Percentiles rank a stretch among this genome's conserved stretches.
These are phyloP conservation scores for Sebastes nivosus DNA, from an alignment of 2,797 vertebrate genomes.

Conservation along the genomic window DNA sequence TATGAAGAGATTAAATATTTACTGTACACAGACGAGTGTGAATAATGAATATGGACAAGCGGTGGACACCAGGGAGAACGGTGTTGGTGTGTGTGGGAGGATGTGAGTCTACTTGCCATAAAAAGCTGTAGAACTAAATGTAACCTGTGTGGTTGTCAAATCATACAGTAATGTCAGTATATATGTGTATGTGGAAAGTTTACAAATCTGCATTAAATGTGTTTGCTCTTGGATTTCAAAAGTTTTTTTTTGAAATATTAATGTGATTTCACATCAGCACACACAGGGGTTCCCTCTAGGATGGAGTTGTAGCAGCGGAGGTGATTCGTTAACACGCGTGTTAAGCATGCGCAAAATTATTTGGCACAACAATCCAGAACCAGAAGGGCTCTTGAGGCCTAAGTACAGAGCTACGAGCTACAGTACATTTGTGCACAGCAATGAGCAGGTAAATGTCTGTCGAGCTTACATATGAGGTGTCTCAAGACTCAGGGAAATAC, in stretches of 20 bases:
- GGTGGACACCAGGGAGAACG: not conserved
- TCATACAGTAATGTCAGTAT: not conserved
- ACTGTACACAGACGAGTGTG: not conserved
- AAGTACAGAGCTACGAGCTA: not conserved
- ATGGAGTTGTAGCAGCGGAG: not conserved
- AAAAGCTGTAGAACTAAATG: not conserved
- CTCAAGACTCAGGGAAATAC: not conserved
- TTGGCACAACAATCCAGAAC: not conserved
- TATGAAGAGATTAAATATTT: constrained; percentile 8
- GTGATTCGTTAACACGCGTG: not conserved
- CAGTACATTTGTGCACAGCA: not conserved
- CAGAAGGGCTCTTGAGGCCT: not conserved
- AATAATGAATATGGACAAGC: constrained; percentile 22
- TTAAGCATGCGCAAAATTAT: not conserved
- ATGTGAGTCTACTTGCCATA: not conserved
- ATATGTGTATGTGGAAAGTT: too few species aligned
- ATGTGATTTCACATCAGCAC: not conserved
- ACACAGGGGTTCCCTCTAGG: not conserved
- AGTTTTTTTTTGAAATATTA: not conserved
- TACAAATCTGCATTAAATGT: not conserved
- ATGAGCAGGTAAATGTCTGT: not conserved
- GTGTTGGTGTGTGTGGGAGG: not conserved
- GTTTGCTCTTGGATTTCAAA: not conserved
- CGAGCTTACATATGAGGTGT: not conserved
- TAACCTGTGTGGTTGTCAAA: not conserved